These are phyloP conservation scores for Drosophila melanogaster DNA, from an alignment of 1,140 invertebrate species.

Conservation along the genomic window DNA sequence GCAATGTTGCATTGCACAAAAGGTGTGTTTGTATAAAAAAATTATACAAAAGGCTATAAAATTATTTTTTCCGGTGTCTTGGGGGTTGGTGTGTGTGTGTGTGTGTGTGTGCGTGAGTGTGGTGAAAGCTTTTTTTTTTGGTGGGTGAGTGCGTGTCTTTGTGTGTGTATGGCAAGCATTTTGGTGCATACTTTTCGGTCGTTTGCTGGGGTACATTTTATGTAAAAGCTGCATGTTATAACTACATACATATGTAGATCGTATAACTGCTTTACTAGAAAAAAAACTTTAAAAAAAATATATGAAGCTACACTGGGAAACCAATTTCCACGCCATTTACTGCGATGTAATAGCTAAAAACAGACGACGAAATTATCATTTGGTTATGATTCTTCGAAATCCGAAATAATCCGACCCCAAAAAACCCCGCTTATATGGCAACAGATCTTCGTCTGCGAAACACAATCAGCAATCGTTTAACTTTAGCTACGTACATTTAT, in stretches of 20 bases:
- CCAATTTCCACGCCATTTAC: background rate
- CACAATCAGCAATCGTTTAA: slow-evolving; percentile 21
- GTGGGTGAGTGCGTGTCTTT: slow-evolving; percentile 17
- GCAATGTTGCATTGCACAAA: slow-evolving; percentile 37
- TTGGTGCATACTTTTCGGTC: slow-evolving; percentile 59
- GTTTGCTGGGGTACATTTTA: background rate
- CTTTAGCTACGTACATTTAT: slow-evolving; percentile 39
- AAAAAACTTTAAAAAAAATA: background rate
- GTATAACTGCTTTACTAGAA: background rate
- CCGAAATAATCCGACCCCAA: background rate
- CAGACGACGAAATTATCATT: background rate
- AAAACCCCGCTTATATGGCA: slow-evolving; percentile 21
- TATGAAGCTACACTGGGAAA: background rate
- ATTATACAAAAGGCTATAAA: background rate
- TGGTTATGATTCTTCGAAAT: too few species aligned
- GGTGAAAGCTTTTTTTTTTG: slow-evolving; percentile 23
- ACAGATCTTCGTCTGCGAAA: slow-evolving; percentile 7
- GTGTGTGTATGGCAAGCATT: slow-evolving; percentile 29
- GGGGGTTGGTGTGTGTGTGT: too few species aligned
- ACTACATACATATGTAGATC: background rate
- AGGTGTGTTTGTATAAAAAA: slow-evolving; percentile 33
- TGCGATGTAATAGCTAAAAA: background rate
- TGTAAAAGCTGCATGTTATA: slow-evolving; percentile 6
- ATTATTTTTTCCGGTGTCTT: too few species aligned
- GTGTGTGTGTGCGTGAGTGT: slow-evolving; percentile 10